These are phyloP conservation scores for Pseudorasbora parva DNA, from an alignment of 2,113 vertebrate genomes.

Conservation along the genomic window DNA sequence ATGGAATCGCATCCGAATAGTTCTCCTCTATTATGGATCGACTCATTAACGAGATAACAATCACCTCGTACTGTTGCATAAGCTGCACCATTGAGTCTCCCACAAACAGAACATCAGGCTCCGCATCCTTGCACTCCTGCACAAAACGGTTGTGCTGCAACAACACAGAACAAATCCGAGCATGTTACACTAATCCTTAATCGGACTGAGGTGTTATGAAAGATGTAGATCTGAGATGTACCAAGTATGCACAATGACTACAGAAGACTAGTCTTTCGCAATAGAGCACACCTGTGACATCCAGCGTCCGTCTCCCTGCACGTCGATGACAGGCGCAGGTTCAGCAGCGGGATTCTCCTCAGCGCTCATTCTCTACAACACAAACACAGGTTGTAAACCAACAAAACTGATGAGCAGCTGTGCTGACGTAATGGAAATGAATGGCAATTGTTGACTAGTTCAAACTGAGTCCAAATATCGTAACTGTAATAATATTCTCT, in stretches of 20 bases:
- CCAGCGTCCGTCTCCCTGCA: conserved; percentile 93
- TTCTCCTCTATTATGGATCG: neutral
- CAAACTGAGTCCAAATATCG: neutral
- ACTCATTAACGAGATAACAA: neutral
- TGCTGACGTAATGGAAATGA: neutral
- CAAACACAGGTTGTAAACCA: conserved; percentile 7
- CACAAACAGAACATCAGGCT: conserved; percentile 88
- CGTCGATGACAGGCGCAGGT: conserved; percentile 83
- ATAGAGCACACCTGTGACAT: conserved; percentile 86
- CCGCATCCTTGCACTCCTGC: conserved; percentile 78
- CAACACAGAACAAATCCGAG: conserved; percentile 15
- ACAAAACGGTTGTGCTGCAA: conserved; percentile 75
- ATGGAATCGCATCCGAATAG: neutral
- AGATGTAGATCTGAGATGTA: neutral
- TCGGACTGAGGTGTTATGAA: neutral
- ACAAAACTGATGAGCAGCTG: neutral
- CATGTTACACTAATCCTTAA: neutral
- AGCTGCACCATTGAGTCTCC: conserved; percentile 97
- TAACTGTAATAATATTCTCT: neutral
- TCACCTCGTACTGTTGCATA: conserved; percentile 93
- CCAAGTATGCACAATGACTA: neutral
- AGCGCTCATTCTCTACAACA: conserved; percentile 82
- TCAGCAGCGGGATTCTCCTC: conserved; percentile 90
- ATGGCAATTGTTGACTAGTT: neutral
- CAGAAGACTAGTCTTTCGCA: neutral